Conservation (phyloP, 37 sponge, comb jelly and placozoan species). For the Oopsacas minuta region DNA sequence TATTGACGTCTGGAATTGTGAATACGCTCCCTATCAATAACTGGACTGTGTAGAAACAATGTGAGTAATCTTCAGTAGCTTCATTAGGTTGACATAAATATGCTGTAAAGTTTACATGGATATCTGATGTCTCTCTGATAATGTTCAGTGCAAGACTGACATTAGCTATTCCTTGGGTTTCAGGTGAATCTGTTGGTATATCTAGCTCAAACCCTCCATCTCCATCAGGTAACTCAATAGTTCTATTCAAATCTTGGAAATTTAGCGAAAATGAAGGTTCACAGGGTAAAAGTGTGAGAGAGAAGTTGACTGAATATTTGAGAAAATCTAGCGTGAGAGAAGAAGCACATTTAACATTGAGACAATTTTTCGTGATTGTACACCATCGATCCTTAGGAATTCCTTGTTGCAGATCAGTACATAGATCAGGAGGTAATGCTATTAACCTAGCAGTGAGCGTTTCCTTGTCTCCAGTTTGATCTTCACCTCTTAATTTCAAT, state of each 20-base stretch:
- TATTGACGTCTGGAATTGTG: not conserved
- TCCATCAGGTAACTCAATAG: not conserved
- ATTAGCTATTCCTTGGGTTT: not conserved
- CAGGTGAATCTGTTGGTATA: not conserved
- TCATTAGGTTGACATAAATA: not conserved
- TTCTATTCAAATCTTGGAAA: not conserved
- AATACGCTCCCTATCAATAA: not conserved
- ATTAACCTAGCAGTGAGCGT: not conserved
- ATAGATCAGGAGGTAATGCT: not conserved
- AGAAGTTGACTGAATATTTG: not conserved
- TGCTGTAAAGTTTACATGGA: not conserved
- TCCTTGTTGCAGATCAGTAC: not conserved
- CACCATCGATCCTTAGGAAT: not conserved
- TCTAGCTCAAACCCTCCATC: not conserved
- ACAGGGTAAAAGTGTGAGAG: not conserved
- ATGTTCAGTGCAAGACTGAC: not conserved
- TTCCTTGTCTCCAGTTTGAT: not conserved
- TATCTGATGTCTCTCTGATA: not conserved
- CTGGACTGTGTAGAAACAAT: not conserved
- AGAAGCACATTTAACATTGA: not conserved
- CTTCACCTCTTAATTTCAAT: not conserved
- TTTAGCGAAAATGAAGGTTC: not conserved
- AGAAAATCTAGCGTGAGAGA: not conserved
- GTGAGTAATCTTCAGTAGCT: not conserved
- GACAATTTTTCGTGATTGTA: not conserved